Evolutionary conservation across 1,140 invertebrate species (phyloP), one percentile per base, ranked within the genome.

Genomic region (Euwallacea fornicatus): DNA sequence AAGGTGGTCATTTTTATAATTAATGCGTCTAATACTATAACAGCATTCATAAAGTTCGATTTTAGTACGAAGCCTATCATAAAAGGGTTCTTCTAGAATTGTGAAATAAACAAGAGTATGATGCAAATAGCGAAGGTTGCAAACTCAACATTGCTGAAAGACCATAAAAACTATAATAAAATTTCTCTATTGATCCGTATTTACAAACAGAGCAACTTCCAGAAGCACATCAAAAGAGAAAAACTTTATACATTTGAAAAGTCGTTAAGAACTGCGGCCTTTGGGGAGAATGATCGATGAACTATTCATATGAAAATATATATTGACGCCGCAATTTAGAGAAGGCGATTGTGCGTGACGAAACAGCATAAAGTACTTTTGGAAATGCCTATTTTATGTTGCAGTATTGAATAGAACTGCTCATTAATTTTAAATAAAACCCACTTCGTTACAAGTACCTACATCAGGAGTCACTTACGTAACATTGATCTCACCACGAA

Each of bases 221-320:
- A 56, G 42, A 58, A 56, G 65, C 54, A 44, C 56, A 61, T 21
- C 56, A 61, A 60, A 60, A 47, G 42, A 42, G 54, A 11, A 50
- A 68, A 68, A 46, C 42, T 61, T 68, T 53, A 47, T 50, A 68
- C 47, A 60, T 68, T 61, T 50, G 56, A 47, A 68, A 68, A 61
- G 56, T 68, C 66, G 66, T 46, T 47, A 60, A 68, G 66, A 61
- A 61, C 21, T 47, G 58, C n/a, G 54, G 58, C 44, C 56, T 53
- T 61, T 44, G 42, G 66, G 58, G 58, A 68, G 66, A 68, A 60
- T 60, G 66, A 68, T 68, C 58, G 66, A 68, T 68, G 56, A 68
- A 68, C 66, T 68, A 68, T 68, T 68, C 66, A 68, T 68, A 68
- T 68, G 66, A 68, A 68, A 68, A 68, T 68, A 9, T 68, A 50